A percentile compares a stretch with the other conserved stretches of the same genome.
Evolutionary conservation across 2,888 invertebrate species (phyloP).

Genomic region (Lordiphosa fenestrarum): DNA sequence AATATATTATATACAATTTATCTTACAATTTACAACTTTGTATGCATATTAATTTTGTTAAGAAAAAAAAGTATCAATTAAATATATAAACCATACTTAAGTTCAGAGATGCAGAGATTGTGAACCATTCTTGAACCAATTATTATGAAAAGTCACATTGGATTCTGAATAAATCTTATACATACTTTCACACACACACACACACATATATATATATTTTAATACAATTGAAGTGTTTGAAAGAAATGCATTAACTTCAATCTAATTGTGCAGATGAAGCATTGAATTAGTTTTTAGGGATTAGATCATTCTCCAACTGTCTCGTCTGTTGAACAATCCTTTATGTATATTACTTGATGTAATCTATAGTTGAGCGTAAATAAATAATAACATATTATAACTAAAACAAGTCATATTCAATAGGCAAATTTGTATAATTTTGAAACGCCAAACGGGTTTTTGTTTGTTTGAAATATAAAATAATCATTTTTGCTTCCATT

Average conservation of each 20-base stretch:
- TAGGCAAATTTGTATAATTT: no score
- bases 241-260: constrained; percentile 2
- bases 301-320: constrained; percentile 8
- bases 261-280: constrained; percentile 2
- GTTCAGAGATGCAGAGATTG: no score
- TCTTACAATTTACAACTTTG: constrained; percentile 1
- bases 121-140: no score
- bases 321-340: constrained; percentile 1
- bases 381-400: constrained; percentile 9
- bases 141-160: no score
- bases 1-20: no score
- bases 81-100: constrained; percentile 3
- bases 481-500: no score
- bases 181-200: neutral
- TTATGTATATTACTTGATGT: constrained; percentile 8
- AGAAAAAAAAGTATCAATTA: constrained; percentile 2
- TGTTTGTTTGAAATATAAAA: no score
- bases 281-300: constrained; percentile 6
- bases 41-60: constrained; percentile 9
- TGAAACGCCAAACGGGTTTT: no score
- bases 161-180: no score
- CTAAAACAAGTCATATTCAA: no score
- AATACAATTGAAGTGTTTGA: neutral
- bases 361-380: constrained; percentile 10
- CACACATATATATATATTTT: neutral